A percentile compares a stretch with the other conserved stretches of the same genome.
phyloP scores from a whole-genome alignment of 2,888 invertebrate genomes.

The Hymenopus coronatus region DNA sequence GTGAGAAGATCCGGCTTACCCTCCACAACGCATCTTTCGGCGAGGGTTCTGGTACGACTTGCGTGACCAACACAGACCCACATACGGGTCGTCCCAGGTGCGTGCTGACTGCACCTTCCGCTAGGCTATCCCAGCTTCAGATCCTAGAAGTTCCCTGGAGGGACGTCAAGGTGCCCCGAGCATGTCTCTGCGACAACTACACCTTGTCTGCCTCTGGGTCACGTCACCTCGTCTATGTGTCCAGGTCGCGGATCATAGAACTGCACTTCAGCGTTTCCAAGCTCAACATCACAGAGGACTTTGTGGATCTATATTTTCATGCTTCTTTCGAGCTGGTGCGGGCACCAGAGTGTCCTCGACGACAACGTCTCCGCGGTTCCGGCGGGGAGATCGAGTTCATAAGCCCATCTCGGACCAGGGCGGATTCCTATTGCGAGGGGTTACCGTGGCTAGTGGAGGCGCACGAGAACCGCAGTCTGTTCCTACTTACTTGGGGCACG shows the following conservation, averaged over 20 bases:
- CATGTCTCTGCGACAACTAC: conserved; percentile 77
- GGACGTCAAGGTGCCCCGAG: conserved; percentile 66
- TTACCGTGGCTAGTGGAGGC: conserved; percentile 79
- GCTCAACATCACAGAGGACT: conserved; percentile 76
- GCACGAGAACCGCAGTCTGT: conserved; percentile 74
- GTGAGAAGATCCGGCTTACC: conserved; percentile 57
- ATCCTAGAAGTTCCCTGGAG: conserved; percentile 71
- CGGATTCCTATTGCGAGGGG: conserved; percentile 67
- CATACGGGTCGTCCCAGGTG: conserved; percentile 68
- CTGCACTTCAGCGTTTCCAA: conserved; percentile 71
- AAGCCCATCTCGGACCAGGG: conserved; percentile 58
- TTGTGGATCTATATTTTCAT: conserved; percentile 75
- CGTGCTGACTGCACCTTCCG: conserved; percentile 43
- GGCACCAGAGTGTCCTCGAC: conserved; percentile 62
- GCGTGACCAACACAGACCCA: conserved; percentile 68
- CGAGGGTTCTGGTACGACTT: conserved; percentile 52
- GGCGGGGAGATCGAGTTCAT: conserved; percentile 51
- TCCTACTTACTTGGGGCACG: conserved; percentile 79
- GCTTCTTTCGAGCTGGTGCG: conserved; percentile 66
- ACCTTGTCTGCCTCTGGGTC: conserved; percentile 50
- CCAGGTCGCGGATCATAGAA: conserved; percentile 68
- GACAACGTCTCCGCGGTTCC: conserved; percentile 59
- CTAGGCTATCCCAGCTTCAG: conserved; percentile 54
- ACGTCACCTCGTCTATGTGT: conserved; percentile 59
- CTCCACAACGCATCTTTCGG: conserved; percentile 73